A percentile compares a stretch with the other conserved stretches of the same genome.
Conservation (phyloP, 1,140 invertebrate genomes). For the Elysia chlorotica region DNA sequence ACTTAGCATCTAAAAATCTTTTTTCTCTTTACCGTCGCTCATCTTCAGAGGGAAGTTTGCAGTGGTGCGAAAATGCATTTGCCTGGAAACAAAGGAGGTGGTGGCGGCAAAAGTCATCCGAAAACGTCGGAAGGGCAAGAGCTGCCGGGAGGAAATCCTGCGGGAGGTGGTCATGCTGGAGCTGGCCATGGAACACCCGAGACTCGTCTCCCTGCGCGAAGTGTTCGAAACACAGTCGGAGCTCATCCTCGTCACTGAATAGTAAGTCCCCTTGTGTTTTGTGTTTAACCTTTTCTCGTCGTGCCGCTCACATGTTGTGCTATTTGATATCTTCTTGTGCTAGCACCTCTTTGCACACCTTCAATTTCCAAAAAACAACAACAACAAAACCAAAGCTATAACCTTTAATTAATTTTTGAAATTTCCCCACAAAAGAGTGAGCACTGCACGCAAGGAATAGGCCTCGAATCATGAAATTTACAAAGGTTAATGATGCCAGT, state of each 20-base stretch:
- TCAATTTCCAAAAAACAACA: too few relatives aligned
- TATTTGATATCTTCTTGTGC: background rate
- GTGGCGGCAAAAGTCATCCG: conserved; percentile 96
- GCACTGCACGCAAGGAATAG: too few relatives aligned
- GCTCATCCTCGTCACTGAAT: conserved; percentile 84
- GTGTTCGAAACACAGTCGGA: conserved; percentile 83
- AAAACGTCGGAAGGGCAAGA: conserved; percentile 73
- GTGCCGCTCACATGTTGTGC: background rate
- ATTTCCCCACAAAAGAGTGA: too few relatives aligned
- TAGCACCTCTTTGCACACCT: too few relatives aligned
- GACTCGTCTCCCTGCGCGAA: conserved; percentile 86
- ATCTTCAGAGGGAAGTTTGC: conserved; percentile 90
- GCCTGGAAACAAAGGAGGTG: conserved; percentile 80
- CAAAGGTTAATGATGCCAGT: too few relatives aligned
- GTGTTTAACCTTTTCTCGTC: background rate
- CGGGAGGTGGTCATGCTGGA: conserved; percentile 91
- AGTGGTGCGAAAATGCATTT: conserved; percentile 84
- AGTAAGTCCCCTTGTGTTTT: conserved; percentile 70
- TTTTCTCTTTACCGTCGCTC: too few relatives aligned
- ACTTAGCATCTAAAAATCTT: too few relatives aligned
- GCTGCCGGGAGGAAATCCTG: conserved; percentile 55
- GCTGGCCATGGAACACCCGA: conserved; percentile 75
- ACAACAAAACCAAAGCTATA: too few relatives aligned
- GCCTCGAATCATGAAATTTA: too few relatives aligned
- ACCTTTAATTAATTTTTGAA: too few relatives aligned